phyloP scores from a whole-genome alignment of 2,113 vertebrate genomes.

The Crotalus helleri region DNA sequence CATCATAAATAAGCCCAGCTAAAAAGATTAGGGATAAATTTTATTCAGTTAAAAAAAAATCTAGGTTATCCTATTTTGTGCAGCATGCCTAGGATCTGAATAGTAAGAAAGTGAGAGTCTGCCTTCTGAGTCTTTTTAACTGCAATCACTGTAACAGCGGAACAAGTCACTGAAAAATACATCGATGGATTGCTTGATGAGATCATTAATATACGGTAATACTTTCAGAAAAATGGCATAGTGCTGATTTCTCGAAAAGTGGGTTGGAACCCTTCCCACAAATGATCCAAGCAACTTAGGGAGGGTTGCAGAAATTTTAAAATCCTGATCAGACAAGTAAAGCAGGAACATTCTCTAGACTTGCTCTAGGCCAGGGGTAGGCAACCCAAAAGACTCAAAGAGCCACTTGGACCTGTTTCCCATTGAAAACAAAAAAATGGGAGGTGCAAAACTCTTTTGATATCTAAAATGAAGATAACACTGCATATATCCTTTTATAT shows the following conservation, averaged over 20 bases:
- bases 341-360: not conserved
- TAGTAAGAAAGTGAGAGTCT: not conserved
- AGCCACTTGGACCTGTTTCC: too few relatives aligned
- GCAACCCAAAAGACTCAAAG: too few relatives aligned
- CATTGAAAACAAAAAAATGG: too few relatives aligned
- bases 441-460: too few relatives aligned
- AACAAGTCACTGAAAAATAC: not conserved
- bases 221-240: not conserved
- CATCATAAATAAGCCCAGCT: not conserved
- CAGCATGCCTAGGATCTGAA: not conserved
- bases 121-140: not conserved
- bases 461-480: too few relatives aligned
- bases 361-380: not conserved
- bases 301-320: not conserved
- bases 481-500: too few relatives aligned
- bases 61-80: not conserved
- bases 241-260: not conserved
- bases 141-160: not conserved
- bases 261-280: not conserved
- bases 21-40: not conserved
- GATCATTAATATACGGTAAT: not conserved
- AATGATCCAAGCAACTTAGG: not conserved
- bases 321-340: not conserved
- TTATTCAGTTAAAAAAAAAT: not conserved
- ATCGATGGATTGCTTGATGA: not conserved